Base-by-base conservation (phyloP, 2,888 invertebrate genomes). In the Thymelicus sylvestris region DNA sequence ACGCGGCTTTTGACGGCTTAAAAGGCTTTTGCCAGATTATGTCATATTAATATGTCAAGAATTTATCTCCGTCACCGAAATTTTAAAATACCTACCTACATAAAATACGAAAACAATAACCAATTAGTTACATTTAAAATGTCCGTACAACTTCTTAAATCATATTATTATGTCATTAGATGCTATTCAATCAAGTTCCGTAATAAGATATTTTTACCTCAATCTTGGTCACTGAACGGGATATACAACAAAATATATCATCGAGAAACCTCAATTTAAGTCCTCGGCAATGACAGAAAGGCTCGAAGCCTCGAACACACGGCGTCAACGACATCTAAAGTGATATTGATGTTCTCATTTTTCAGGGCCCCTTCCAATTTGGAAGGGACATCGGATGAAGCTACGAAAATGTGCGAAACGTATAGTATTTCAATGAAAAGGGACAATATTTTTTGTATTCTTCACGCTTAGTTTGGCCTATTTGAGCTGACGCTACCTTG, bases 291-390 rank as follows among this genome's bases (percentile, higher is more conserved):
- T 64, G 38, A 65, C 65, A 65, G 65, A 65, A 55, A 41, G 55
- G 39, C 41, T 55, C 65, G 55, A 55, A 41, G 55, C 19, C 41
- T 55, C 65, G 55, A 65, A 65, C 19, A 39, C 13, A 64, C 64
- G 64, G 39, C 55, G 39, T 52, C 55, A 50, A 41, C 55, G 65
- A 65, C 55, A 65, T 13, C 19, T 41, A 41, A 65, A 65, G 65
- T 65, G 65, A 65, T 65, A 65, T 65, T 50, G 55, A 65, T 55
- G 65, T 41, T 15, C 39, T 41, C 39, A 65, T 65, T 65, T 65
- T 65, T 65, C 65, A 65, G 41, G 38, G 50, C 7, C 65, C 19
- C 52, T 41, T 55, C 65, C 55, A 65, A 65, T 65, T 65, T 65
- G 13, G 65, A 15, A 55, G 41, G 65, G 41, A 3, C 55, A 55